phyloP scores from a whole-genome alignment of 2,113 vertebrate species.

The Dicrurus megarhynchus region DNA sequence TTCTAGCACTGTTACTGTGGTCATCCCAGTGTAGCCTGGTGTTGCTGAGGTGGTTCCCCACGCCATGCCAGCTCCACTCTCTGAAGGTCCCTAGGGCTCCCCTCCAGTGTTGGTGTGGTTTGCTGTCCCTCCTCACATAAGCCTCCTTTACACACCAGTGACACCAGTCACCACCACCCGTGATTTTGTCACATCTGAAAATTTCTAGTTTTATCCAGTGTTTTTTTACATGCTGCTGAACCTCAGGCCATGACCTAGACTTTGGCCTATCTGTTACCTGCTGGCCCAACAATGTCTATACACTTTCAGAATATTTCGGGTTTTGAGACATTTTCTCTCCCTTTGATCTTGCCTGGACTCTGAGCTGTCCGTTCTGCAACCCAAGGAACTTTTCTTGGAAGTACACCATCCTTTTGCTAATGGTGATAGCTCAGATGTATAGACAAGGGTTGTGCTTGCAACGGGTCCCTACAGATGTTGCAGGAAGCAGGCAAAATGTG shows the following conservation, averaged over 20 bases:
- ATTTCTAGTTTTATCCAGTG: background rate
- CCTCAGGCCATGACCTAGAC: background rate
- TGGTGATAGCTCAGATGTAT: background rate
- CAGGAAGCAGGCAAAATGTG: background rate
- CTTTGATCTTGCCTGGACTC: background rate
- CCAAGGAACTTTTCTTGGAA: background rate
- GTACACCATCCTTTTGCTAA: background rate
- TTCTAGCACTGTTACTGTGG: background rate
- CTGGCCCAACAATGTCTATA: background rate
- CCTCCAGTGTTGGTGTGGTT: fast-evolving
- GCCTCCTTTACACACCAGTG: background rate
- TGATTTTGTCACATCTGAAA: background rate
- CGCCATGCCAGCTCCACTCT: background rate
- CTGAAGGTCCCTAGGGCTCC: background rate
- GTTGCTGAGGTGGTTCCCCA: background rate
- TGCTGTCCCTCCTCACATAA: fast-evolving
- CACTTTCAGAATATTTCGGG: background rate
- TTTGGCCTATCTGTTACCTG: background rate
- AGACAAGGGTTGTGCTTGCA: background rate
- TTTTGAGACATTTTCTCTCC: background rate
- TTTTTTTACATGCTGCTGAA: background rate
- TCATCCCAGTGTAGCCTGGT: background rate
- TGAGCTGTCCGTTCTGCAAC: background rate
- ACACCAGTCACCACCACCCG: background rate
- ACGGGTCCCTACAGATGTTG: background rate